Conservation (phyloP, 2,888 invertebrate genomes). For the Phortica magna region DNA sequence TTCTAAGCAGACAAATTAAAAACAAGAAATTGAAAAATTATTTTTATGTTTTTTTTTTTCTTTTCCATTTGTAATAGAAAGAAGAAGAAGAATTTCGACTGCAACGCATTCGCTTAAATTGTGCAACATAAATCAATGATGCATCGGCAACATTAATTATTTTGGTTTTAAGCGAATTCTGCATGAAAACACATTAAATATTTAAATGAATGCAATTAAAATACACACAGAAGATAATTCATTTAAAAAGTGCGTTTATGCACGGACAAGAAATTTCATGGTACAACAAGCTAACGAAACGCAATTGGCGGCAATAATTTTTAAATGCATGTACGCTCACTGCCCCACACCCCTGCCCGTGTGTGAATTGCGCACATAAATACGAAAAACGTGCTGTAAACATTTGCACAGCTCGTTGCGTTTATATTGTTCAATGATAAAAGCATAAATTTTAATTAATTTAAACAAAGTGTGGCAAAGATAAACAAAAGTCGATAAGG, state of each 20-base stretch:
- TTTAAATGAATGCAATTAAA: conserved; percentile 17
- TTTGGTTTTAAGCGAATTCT: not conserved
- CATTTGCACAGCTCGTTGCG: conserved; percentile 29
- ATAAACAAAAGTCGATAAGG: conserved; percentile 17
- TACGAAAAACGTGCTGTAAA: not conserved
- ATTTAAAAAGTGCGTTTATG: not conserved
- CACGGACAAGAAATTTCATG: not conserved
- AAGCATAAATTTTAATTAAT: conserved; percentile 28
- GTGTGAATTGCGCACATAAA: not conserved
- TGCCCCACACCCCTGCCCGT: not conserved
- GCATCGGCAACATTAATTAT: conserved; percentile 20
- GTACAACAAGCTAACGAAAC: not conserved
- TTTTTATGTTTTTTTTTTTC: too few species aligned
- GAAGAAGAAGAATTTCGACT: not conserved
- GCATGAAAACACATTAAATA: conserved; percentile 23
- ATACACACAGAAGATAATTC: conserved; percentile 5
- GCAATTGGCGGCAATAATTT: conserved; percentile 28
- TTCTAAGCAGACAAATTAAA: too few species aligned
- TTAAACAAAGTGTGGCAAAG: conserved; percentile 12
- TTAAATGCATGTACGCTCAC: conserved; percentile 23
- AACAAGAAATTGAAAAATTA: too few species aligned
- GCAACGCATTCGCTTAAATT: not conserved
- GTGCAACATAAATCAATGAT: conserved; percentile 12
- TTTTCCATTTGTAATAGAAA: not conserved
- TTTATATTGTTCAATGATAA: conserved; percentile 18